A percentile compares a stretch with the other conserved stretches of the same genome.
Conservation (phyloP, 2,888 invertebrate species). For the Steromphala cineraria region DNA sequence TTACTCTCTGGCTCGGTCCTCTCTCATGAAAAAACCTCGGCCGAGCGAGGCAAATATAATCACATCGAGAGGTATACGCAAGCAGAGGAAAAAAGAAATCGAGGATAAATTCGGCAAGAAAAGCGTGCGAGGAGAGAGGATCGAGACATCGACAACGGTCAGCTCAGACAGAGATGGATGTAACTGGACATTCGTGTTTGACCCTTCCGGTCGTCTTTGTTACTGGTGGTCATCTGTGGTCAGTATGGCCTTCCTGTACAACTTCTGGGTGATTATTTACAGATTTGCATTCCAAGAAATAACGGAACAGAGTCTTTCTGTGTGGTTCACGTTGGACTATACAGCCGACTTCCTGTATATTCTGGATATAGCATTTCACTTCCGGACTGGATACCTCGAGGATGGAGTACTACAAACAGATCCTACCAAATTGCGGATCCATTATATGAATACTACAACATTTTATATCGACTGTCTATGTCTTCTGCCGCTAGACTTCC, state of each 20-base stretch:
- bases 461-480: constrained; percentile 99
- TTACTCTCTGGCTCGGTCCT: constrained; percentile 81
- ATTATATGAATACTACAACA: constrained; percentile 97
- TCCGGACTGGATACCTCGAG: constrained; percentile 96
- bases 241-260: constrained; percentile 74
- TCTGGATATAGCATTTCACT: constrained; percentile 97
- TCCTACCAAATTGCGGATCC: constrained; percentile 91
- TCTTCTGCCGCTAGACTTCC: constrained; percentile 96
- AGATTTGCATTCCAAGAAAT: constrained; percentile 99
- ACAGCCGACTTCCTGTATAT: constrained; percentile 96
- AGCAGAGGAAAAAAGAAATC: constrained; percentile 75
- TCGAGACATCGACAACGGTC: constrained; percentile 70
- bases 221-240: constrained; percentile 76
- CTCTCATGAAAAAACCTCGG: constrained; percentile 81
- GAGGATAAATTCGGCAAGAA: constrained; percentile 74
- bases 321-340: constrained; percentile 98
- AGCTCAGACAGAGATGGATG: constrained; percentile 81
- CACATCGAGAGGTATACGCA: constrained; percentile 79
- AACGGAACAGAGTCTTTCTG: constrained; percentile 86
- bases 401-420: constrained; percentile 98
- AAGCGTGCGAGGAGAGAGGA: constrained; percentile 48
- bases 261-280: constrained; percentile 86
- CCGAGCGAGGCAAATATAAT: constrained; percentile 78
- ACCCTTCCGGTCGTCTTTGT: constrained; percentile 93
- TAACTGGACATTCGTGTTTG: constrained; percentile 91